Base-by-base conservation (phyloP, 2,888 invertebrate species). In the Acanthosepion esculentum region DNA sequence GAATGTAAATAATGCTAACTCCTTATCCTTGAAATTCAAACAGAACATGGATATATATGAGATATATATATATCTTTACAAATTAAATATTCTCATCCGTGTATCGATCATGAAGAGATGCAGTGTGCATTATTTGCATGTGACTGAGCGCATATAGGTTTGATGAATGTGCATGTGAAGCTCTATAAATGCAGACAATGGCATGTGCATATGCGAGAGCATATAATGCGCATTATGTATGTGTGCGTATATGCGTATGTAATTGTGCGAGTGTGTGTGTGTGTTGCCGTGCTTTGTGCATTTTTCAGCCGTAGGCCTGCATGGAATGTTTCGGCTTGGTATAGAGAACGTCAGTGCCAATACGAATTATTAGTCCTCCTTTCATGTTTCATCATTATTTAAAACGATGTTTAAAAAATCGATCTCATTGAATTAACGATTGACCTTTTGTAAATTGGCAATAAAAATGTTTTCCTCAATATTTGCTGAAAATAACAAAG, bases 361-460 rank as follows among this genome's bases (percentile, higher is more conserved):
- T n/a, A 29, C n/a, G 8, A 7, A n/a, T n/a, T 29, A n/a, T 78
- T 0, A n/a, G 4, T 18, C 78, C n/a, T 10, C n/a, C 10, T n/a
- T n/a, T 33, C 78, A n/a, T 78, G n/a, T 33, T 18, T 78, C 78
- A n/a, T 78, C n/a, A n/a, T n/a, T 18, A 78, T 78, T 33, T n/a
- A 15, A 33, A 78, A 78, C 18, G 33, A 78, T 78, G n/a, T 78
- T 59, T n/a, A n/a, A 78, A 78, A 78, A 12, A 78, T 78, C 78
- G 78, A 78, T 78, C n/a, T 10, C 15, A 33, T 78, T 78, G 10
- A 15, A n/a, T n/a, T 15, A 78, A n/a, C 33, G n/a, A 78, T n/a
- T 78, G 33, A n/a, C 78, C 78, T n/a, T 78, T n/a, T 78, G 78
- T 78, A n/a, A 78, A 78, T 78, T 78, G 78, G n/a, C n/a, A 78